Base-by-base conservation (phyloP, 2,888 invertebrate species). In the Abrostola triplasia region DNA sequence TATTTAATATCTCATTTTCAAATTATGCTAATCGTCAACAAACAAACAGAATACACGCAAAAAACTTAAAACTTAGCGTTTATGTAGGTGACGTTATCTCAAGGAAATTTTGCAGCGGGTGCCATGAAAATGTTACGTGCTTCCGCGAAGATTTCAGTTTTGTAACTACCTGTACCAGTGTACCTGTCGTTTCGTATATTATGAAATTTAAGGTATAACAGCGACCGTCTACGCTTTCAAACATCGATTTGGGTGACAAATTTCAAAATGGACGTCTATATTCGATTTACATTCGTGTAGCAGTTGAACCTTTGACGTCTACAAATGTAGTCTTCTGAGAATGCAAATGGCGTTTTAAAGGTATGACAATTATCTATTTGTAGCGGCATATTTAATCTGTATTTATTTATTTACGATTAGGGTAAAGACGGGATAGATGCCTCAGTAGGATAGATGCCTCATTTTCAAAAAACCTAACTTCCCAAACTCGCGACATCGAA, bases 111-210 rank as follows among this genome's bases (percentile, higher is more conserved):
- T 83, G 80, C 82, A 81, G 70, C 75, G 76, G 67, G 78, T 69
- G 80, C 81, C 69, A 82, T 87, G 82, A 84, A 84, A 87, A 84
- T 74, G 81, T 86, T 85, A 87, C 88, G 88, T 89, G 88, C 77
- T 78, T 75, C 73, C 77, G 73, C 38, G 71, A 82, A 83, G 82
- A 82, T 81, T 83, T 81, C 80, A 81, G 80, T 83, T 87, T 82
- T 84, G 82, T 84, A 84, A 88, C 84, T 80, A 83, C 77, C 75
- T 75, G 77, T 78, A 79, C 77, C 77, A 77, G 81, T 78, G 77
- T 79, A 80, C 77, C 77, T 76, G 80, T 78, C 78, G 79, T 77
- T 77, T 77, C 76, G 79, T 79, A 84, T 81, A 86, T 75, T 72
- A 69, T 72, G 65, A 73, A 77, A 77, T 77, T 77, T 77, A 69